A percentile compares a stretch with the other conserved stretches of the same genome.
Evolutionary conservation across 2,888 invertebrate genomes (phyloP).

Genomic region (Protodeltote pygarga): DNA sequence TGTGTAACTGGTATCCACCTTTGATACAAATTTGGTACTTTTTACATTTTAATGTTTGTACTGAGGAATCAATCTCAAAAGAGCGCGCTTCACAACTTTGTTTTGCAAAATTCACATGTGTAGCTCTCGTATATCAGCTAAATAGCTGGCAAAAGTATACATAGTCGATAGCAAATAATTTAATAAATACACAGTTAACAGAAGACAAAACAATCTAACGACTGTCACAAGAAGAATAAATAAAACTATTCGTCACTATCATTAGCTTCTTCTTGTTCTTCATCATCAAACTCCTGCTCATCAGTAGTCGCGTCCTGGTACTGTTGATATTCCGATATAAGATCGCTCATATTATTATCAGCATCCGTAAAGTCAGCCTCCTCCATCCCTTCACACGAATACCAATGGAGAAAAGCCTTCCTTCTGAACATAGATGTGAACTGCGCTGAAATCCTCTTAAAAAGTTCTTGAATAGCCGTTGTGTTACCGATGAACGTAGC

Average conservation of each 20-base stretch:
- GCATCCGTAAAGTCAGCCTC: slow-evolving; percentile 98
- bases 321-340: slow-evolving; percentile 96
- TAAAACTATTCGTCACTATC: slow-evolving; percentile 50
- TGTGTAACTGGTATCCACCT: no score
- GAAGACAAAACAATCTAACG: no score
- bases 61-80: no score
- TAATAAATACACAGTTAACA: slow-evolving; percentile 37
- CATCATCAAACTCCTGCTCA: slow-evolving; percentile 90
- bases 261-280: slow-evolving; percentile 80
- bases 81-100: no score
- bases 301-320: slow-evolving; percentile 96
- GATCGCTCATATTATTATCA: slow-evolving; percentile 96
- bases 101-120: no score
- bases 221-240: no score
- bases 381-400: slow-evolving; percentile 98
- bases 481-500: slow-evolving; percentile 95
- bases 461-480: slow-evolving; percentile 94
- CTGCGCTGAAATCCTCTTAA: slow-evolving; percentile 94
- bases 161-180: no score
- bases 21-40: no score
- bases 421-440: slow-evolving; percentile 96
- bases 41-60: no score
- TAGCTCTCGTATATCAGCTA: no score
- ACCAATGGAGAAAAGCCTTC: slow-evolving; percentile 98
- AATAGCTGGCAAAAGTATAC: no score